Base-by-base conservation (phyloP, 2,113 vertebrate species). In the Platichthys flesus region DNA sequence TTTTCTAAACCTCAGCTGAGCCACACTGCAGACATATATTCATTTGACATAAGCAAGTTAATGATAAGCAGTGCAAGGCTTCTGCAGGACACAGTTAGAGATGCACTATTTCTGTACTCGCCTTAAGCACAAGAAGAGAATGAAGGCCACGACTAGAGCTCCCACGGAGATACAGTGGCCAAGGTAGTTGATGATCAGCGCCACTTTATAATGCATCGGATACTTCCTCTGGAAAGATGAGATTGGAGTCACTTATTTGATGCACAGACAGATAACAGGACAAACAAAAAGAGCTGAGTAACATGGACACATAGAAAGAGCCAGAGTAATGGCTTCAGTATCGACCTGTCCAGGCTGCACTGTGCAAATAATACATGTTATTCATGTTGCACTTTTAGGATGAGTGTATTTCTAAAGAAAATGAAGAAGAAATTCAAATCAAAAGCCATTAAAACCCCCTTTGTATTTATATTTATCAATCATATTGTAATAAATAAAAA, bases 111-210 rank as follows among this genome's bases (percentile, higher is more conserved):
- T 88, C 31, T 69, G 83, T 84, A 95, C 96, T 96, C 93, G 98
- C 98, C 97, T 95, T 91, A 99, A 95, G 91, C 95, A 95, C 86
- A 99, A 91, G 95, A 99, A 99, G 78, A 99, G 96, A 81, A 98
- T 84, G 92, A 99, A 99, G 89, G 98, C 98, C 20, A 97, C 95
- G 37, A 98, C 93, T 0, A 99, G 96, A 59, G 97, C 97, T 24
- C 94, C 97, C 70, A 99, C 89, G 4, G 98, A 99, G 83, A 99
- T 93, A 71, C 97, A 99, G 92, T 99, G 98, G 13, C 98, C 98
- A 83, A 99, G 93, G 94, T 99, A 99, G 95, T 99, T 99, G 92
- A 99, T 95, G 85, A 97, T 95, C 49, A 98, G 96, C 12, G 97
- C 98, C 14, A 97, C 91, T 85, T 95, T 97, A 92, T 99, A 99